Evolutionary conservation across 2,113 vertebrate genomes (phyloP).

Genomic region (Aix galericulata): DNA sequence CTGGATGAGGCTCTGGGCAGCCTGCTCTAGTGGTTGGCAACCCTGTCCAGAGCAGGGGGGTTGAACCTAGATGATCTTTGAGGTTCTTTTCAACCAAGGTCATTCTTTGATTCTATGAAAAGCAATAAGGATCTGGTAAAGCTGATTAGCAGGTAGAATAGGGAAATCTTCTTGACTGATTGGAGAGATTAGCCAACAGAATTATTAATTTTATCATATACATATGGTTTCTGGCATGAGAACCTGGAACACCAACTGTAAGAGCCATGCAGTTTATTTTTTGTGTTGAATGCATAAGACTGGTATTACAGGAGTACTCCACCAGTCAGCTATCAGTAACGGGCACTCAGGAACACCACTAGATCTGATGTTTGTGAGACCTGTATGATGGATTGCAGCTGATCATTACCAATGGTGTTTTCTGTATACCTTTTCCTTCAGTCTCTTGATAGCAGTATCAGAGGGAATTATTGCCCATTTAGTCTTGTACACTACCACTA

Average conservation of each 20-base stretch:
- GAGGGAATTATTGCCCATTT: background rate
- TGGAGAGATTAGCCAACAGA: background rate
- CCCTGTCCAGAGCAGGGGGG: no score
- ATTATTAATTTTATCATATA: background rate
- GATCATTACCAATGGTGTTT: background rate
- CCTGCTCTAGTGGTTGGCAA: no score
- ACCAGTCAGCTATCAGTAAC: background rate
- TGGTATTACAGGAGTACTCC: background rate
- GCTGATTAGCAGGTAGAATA: background rate
- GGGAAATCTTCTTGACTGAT: background rate
- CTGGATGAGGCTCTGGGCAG: no score
- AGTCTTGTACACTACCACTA: background rate
- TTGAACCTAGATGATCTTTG: no score
- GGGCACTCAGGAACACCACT: background rate
- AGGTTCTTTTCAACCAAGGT: no score
- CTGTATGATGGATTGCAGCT: background rate
- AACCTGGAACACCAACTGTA: background rate
- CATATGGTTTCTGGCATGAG: background rate
- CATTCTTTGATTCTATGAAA: background rate
- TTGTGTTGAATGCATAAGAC: fast-evolving
- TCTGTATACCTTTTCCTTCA: background rate
- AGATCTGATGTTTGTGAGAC: background rate
- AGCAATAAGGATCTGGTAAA: background rate
- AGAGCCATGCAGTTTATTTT: background rate
- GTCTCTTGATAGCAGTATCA: background rate